phyloP scores from a whole-genome alignment of 2,113 vertebrate genomes.

The Laticauda laticaudata region DNA sequence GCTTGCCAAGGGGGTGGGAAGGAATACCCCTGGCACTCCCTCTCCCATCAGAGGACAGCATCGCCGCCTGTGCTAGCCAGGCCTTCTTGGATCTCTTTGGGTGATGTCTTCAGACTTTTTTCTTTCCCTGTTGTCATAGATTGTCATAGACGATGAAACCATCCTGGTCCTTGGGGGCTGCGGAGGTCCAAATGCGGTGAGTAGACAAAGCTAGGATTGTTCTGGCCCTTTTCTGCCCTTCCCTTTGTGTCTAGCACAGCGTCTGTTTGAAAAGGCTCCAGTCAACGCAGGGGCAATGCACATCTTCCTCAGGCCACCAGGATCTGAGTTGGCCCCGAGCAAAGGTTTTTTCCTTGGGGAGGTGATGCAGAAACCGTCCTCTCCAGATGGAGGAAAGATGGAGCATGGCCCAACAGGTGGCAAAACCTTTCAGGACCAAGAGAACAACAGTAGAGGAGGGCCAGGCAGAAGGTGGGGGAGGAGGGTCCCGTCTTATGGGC shows the following conservation, averaged over 20 bases:
- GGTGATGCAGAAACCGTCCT: neutral
- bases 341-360: neutral
- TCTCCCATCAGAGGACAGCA: no score
- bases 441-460: neutral
- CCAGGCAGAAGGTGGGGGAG: neutral
- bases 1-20: neutral
- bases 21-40: neutral
- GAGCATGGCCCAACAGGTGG: neutral
- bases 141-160: conserved; percentile 89
- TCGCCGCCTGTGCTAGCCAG: no score
- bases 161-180: conserved; percentile 95
- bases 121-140: conserved; percentile 69
- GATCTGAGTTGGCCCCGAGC: neutral
- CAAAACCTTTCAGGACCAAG: neutral
- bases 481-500: neutral
- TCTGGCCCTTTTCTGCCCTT: rapidly evolving
- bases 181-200: conserved; percentile 96
- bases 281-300: neutral
- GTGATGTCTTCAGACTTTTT: rapidly evolving
- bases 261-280: neutral
- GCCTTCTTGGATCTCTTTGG: rapidly evolving
- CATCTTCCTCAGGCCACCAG: neutral
- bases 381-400: neutral
- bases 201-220: conserved; percentile 42
- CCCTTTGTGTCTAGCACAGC: neutral